Base-by-base conservation (phyloP, 2,797 vertebrate species). In the Zalophus californianus region DNA sequence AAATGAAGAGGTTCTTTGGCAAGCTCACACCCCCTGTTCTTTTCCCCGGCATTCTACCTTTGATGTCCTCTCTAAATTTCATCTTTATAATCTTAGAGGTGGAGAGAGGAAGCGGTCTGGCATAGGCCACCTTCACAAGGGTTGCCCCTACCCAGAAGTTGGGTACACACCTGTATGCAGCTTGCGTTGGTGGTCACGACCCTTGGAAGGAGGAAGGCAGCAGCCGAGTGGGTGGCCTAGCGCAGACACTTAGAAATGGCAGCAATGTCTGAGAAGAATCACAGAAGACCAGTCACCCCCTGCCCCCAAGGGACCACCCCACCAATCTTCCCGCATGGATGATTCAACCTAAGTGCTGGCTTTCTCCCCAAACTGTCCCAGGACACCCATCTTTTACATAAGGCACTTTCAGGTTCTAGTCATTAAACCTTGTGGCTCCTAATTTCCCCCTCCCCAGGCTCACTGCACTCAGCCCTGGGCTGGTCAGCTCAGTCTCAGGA, bases 401-500 rank as follows among this genome's bases (percentile, higher is more conserved):
- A 87, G 0, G 21, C 38, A 44, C 80, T 94, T 79, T 91, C 35
- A 58, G 48, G 21, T 86, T 86, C 87, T 85, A 25, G 27, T 77
- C 44, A 10, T 70, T 44, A 91, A 92, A 60, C 7, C n/a, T 41
- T 4, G 0, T 27, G 58, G 90, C 87, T 85, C 58, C 58, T 83
- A 58, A 77, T 54, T 87, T 96, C 90, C 64, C 80, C 92, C 92
- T 96, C 64, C 35, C 20, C 20, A 29, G 82, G 56, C 25, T 75
- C 38, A 68, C 13, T 15, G 18, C 6, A 3, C 64, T 62, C 44
- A 35, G 25, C 29, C 50, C 44, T 9, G 18, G 29, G 27, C 52
- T 32, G 50, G 60, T 84, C 77, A 77, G 68, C 35, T 38, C 7
- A 16, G 80, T 60, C 25, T 73, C 78, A 70, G 5, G 32, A 86